Conservation (phyloP, 2,797 vertebrate species). For the Poecilia wingei region DNA sequence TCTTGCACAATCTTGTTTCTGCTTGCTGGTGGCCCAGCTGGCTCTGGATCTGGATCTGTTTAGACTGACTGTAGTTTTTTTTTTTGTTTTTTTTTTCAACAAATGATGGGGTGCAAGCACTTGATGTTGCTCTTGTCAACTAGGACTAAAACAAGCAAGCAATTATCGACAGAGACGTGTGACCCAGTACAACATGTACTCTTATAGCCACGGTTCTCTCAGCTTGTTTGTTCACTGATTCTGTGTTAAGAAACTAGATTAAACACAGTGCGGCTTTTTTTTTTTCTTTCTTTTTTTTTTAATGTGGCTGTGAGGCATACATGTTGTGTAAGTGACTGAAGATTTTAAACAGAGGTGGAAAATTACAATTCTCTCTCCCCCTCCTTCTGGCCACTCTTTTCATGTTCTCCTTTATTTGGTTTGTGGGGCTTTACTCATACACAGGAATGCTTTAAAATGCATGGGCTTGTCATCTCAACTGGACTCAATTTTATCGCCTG, state of each 20-base stretch:
- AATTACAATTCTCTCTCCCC: neutral
- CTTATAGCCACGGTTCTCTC: conserved; percentile 3
- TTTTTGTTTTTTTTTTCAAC: neutral
- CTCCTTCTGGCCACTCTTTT: neutral
- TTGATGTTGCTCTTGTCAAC: neutral
- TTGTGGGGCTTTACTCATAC: neutral
- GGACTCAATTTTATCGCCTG: neutral
- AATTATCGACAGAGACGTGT: conserved; percentile 11
- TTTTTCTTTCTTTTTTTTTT: neutral
- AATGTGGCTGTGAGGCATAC: neutral
- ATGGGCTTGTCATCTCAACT: neutral
- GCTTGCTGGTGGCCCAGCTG: neutral
- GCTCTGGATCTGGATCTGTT: neutral
- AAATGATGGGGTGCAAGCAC: neutral
- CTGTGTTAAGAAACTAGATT: neutral
- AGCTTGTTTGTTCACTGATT: conserved; percentile 1
- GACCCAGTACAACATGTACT: conserved; percentile 10
- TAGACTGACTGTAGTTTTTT: neutral
- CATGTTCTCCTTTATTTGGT: neutral
- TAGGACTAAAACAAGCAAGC: conserved; percentile 6
- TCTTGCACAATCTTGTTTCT: neutral
- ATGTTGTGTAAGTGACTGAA: conserved; percentile 1
- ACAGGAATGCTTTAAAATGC: conserved; percentile 1
- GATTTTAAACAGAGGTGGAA: conserved; percentile 8
- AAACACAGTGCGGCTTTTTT: neutral